Base-by-base conservation (phyloP, 2,113 vertebrate species). In the Pogonocichla stellata region DNA sequence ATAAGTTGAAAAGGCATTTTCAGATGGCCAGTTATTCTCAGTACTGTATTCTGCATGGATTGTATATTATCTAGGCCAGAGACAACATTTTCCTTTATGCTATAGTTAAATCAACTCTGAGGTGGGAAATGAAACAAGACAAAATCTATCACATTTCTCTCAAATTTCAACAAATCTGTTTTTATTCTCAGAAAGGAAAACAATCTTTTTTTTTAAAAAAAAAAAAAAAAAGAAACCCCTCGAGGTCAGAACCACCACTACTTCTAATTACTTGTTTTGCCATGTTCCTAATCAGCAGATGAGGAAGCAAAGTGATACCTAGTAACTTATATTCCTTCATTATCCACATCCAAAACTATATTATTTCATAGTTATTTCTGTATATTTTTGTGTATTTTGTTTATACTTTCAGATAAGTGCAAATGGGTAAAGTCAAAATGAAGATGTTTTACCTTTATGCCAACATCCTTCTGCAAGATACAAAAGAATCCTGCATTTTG, bases 71-170 rank as follows among this genome's bases (percentile, higher is more conserved):
- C 72, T 82, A 9, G 5, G 62, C 40, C 85, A 72, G 38, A 74
- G 45, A 86, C 31, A 75, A 29, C 15, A 84, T 92, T 95, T 94
- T 95, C 58, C 56, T 93, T 45, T 75, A 65, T 43, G 36, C 24
- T 84, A 17, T 33, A 69, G 80, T 83, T 92, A 90, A 95, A 88
- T 92, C 72, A 87, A 20, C 40, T 95, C 64, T 67, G 36, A 86
- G 70, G 66, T 88, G 58, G 89, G 53, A 96, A 91, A 94, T 81
- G 71, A 92, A 91, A 88, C 73, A 82, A 80, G 38, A 88, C 33
- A 84, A 74, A 95, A 88, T 58, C 50, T 75, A 86, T 93, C 62
- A 70, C 33, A 74, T 45, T 42, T 85, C 22, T 66, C 50, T 36
- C 16, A 45, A 88, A 65, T 14, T 79, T 88, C 45, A 86, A 80